phyloP scores from a whole-genome alignment of 2,888 invertebrate genomes.

The Andrena dorsata region DNA sequence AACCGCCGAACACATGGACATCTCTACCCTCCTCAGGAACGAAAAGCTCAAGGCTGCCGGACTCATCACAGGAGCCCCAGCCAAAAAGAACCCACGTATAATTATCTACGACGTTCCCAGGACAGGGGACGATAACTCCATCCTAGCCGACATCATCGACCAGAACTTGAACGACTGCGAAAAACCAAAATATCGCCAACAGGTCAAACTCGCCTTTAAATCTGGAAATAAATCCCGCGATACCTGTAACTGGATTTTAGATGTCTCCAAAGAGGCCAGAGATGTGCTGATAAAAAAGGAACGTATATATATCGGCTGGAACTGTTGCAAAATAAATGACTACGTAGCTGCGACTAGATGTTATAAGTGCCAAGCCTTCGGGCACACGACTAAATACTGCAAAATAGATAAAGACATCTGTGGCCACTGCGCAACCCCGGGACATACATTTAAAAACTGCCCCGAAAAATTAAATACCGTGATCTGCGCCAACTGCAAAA shows the following conservation, averaged over 20 bases:
- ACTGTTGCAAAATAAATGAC: not conserved
- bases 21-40: not conserved
- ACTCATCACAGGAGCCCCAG: not conserved
- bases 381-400: not conserved
- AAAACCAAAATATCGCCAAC: too few relatives aligned
- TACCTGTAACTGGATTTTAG: too few relatives aligned
- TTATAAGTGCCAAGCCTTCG: slow-evolving; percentile 12
- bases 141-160: too few relatives aligned
- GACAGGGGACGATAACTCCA: not conserved
- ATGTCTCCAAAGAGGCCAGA: not conserved
- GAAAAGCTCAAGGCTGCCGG: not conserved
- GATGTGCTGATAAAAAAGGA: not conserved
- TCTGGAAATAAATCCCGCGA: too few relatives aligned
- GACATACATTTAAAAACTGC: slow-evolving; percentile 31
- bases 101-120: not conserved
- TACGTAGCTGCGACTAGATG: slow-evolving; percentile 7
- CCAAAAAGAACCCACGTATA: not conserved
- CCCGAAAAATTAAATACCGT: not conserved
- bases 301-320: slow-evolving; percentile 28
- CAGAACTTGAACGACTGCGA: too few relatives aligned
- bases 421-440: slow-evolving; percentile 41
- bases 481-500: not conserved
- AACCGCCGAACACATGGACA: not conserved
- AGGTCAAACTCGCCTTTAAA: too few relatives aligned
- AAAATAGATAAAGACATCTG: slow-evolving; percentile 14